Evolutionary conservation across 2,113 vertebrate genomes (phyloP), one percentile per base, ranked within the genome.

Genomic region (Chrysemys picta): DNA sequence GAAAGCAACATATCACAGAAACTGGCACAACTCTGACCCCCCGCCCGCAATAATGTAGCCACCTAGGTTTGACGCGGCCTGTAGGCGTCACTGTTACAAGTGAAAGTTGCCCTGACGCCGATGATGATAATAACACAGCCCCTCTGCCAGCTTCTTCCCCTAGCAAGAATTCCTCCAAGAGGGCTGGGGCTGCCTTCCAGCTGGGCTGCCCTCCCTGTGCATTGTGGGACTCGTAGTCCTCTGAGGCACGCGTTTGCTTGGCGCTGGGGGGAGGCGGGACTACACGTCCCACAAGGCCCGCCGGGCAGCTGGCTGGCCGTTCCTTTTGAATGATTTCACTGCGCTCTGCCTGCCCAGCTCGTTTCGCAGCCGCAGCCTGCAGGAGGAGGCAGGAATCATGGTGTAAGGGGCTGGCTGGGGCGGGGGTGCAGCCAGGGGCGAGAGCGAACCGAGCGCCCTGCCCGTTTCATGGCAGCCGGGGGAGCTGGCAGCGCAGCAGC

Each of bases 281-380:
- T 98, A 97, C 98, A 97, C 89, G 96, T 97, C 98, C 98, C 97
- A 91, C 25, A 52, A 29, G 54, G 78, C 38, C 38, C 38, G 6
- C 21, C 6, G 50, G 21, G 81, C 6, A 11, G 7, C 83, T 93
- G 96, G 91, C 92, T 95, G 93, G 45, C 93, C 78, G 87, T 96
- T 87, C 97, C 97, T 97, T 97, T 97, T 95, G 97, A 98, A 98
- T 98, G 98, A 98, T 97, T 98, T 98, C 98, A 98, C 95, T 92
- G 92, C 94, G 82, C 83, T 88, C 69, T 89, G 80, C 93, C 82
- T 47, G 91, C 16, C 35, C 75, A 94, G 91, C 12, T 82, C 56
- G 82, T 59, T 45, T 65, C 47, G 89, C 80, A 35, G 94, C 35
- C n/a, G 91, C 47, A 50, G 92, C 84, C 5, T 9, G 56, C 56